These are phyloP conservation scores for Stichopus horrens DNA, from an alignment of 53 echinoderm and acorn worm species.

Conservation along the genomic window DNA sequence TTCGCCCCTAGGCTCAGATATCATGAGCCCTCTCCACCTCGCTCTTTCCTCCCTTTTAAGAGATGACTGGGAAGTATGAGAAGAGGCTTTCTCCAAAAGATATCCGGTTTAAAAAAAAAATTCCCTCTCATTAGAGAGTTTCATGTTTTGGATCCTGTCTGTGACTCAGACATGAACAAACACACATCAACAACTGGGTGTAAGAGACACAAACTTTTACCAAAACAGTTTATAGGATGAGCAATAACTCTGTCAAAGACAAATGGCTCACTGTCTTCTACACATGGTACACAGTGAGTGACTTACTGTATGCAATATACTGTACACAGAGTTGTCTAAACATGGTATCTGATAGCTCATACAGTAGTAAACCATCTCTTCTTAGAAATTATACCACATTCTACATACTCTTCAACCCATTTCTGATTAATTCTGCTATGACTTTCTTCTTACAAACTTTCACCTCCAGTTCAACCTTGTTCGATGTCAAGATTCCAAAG, in stretches of 20 bases:
- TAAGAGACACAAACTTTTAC: neutral
- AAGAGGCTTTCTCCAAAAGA: neutral
- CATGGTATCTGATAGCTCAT: no score
- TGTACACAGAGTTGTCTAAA: no score
- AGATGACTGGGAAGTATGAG: neutral
- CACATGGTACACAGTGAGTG: no score
- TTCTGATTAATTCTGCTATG: no score
- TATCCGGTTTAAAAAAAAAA: neutral
- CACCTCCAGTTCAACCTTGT: neutral
- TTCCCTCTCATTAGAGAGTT: constrained; percentile 8
- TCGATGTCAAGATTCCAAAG: neutral
- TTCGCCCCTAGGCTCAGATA: constrained; percentile 32
- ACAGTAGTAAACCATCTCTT: no score
- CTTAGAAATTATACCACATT: no score
- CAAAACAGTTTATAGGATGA: neutral
- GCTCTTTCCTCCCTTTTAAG: neutral
- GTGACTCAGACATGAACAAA: neutral
- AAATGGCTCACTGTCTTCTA: no score
- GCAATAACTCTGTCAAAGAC: no score
- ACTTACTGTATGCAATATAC: no score
- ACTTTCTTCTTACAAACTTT: neutral
- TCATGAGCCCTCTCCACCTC: neutral
- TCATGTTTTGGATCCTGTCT: neutral
- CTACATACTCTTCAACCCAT: neutral
- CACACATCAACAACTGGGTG: neutral